Evolutionary conservation across 2,113 vertebrate species (phyloP).

Genomic region (Prietella phreatophila): DNA sequence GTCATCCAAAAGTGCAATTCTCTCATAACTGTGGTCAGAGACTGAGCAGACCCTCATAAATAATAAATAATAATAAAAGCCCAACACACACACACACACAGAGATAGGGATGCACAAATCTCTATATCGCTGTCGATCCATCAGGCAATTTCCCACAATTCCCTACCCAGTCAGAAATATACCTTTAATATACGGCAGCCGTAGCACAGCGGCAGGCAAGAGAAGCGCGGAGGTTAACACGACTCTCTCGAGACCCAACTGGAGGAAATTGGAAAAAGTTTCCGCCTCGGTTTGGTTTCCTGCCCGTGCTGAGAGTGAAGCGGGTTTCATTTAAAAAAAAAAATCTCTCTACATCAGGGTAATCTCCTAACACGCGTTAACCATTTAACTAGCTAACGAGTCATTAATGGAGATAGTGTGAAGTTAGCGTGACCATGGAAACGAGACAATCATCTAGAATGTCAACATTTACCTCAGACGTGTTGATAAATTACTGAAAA

Average conservation of each 20-base stretch:
- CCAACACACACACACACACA: neutral
- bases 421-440: neutral
- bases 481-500: neutral
- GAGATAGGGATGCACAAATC: neutral
- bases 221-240: slow-evolving; percentile 30
- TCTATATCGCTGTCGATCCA: slow-evolving; percentile 38
- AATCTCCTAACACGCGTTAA: neutral
- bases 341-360: neutral
- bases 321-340: neutral
- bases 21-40: slow-evolving; percentile 23
- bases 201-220: slow-evolving; percentile 1
- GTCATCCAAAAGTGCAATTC: slow-evolving; percentile 7
- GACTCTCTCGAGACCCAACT: slow-evolving; percentile 28
- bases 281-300: neutral
- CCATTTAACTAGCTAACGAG: neutral
- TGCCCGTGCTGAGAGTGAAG: neutral
- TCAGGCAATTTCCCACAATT: slow-evolving; percentile 45
- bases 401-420: neutral
- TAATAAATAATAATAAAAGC: slow-evolving; percentile 21
- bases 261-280: slow-evolving; percentile 35
- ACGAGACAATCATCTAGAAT: neutral
- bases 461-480: neutral
- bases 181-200: slow-evolving; percentile 28
- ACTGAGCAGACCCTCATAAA: slow-evolving; percentile 21
- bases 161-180: slow-evolving; percentile 22